Evolutionary conservation across 2,113 vertebrate genomes (phyloP).

Genomic region (Cebus imitator): DNA sequence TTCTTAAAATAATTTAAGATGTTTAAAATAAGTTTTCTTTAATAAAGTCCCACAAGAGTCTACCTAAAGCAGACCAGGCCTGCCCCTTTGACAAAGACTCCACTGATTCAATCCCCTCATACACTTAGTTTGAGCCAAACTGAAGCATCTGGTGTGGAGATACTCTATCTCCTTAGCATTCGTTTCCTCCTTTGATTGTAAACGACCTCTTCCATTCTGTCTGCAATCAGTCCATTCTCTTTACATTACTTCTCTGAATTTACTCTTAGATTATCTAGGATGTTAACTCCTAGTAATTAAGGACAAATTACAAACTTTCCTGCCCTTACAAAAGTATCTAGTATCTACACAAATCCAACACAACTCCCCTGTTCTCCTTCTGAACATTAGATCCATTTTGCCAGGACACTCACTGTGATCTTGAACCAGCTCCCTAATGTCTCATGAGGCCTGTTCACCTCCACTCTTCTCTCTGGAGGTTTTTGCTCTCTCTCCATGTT

Average conservation of each 20-base stretch:
- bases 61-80: not conserved
- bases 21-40: not conserved
- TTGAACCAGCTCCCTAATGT: constrained; percentile 85
- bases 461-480: not conserved
- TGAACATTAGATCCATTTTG: not conserved
- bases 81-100: not conserved
- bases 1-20: not conserved
- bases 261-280: not conserved
- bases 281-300: not conserved
- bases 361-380: not conserved
- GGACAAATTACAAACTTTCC: not conserved
- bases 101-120: not conserved
- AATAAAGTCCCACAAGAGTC: constrained; percentile 1
- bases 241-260: not conserved
- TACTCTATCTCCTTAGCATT: not conserved
- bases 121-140: not conserved
- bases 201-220: not conserved
- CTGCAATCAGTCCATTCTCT: not conserved
- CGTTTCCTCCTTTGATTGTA: not conserved
- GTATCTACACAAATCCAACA: not conserved
- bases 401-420: constrained; percentile 85
- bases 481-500: not conserved
- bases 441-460: not conserved
- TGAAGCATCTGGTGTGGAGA: not conserved
- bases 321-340: not conserved